phyloP scores from a whole-genome alignment of 2,797 vertebrate genomes.

The Smutsia temminckii region DNA sequence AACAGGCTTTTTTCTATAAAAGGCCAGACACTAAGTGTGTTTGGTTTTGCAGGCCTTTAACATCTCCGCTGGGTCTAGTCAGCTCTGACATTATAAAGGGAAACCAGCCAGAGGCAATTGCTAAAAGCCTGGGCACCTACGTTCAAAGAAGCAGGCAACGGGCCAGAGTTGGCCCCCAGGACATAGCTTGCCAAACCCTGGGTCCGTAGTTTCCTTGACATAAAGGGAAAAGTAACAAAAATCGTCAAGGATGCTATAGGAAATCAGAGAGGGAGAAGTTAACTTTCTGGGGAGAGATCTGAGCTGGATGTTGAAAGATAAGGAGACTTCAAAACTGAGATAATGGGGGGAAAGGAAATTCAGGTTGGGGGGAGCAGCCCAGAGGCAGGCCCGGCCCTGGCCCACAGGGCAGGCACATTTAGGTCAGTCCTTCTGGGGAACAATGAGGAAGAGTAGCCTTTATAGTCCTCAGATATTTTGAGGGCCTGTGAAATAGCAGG shows the following conservation, averaged over 20 bases:
- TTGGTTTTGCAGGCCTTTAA: not conserved
- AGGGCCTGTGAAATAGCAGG: not conserved
- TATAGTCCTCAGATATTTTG: not conserved
- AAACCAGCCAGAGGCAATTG: not conserved
- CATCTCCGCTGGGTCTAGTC: not conserved
- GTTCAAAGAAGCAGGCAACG: not conserved
- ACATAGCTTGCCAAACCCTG: not conserved
- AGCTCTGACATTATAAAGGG: not conserved
- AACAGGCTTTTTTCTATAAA: not conserved
- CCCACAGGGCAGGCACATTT: not conserved
- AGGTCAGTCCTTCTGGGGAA: not conserved
- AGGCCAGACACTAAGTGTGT: not conserved
- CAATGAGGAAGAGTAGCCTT: not conserved
- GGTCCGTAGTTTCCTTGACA: not conserved
- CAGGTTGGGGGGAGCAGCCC: not conserved
- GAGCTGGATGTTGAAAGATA: not conserved
- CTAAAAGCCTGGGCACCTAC: not conserved
- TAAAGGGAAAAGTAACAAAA: not conserved
- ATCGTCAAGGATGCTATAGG: not conserved
- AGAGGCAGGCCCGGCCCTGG: not conserved
- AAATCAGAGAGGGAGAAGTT: not conserved
- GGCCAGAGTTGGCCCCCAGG: too few species aligned
- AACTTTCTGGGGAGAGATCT: not conserved
- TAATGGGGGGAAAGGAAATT: not conserved
- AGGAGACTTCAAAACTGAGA: not conserved